Percentiles rank a stretch among this genome's conserved stretches.
These are phyloP conservation scores for Orchesellides sinensis DNA, from an alignment of 2,888 invertebrate genomes.

Conservation along the genomic window DNA sequence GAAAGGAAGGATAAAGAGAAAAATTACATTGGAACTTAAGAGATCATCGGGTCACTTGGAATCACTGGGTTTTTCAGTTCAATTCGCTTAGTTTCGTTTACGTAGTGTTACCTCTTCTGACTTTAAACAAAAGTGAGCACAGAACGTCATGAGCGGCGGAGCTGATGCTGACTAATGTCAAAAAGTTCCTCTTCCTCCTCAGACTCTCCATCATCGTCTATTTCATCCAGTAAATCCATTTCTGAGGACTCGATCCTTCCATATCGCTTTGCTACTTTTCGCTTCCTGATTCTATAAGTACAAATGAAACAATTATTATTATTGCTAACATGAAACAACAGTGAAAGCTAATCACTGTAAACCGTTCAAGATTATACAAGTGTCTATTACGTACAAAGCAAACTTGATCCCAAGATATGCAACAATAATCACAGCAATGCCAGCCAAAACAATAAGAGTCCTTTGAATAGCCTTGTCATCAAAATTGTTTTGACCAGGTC, in stretches of 20 bases:
- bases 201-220: conserved; percentile 61
- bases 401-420: conserved; percentile 63
- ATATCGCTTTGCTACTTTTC: conserved; percentile 54
- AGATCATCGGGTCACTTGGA: conserved; percentile 21
- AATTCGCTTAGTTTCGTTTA: background rate
- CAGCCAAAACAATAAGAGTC: conserved; percentile 60
- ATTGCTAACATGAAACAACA: too few species aligned
- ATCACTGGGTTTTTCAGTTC: conserved; percentile 14
- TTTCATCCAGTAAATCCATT: conserved; percentile 66
- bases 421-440: conserved; percentile 62
- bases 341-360: background rate
- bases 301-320: background rate
- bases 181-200: conserved; percentile 68
- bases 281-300: conserved; percentile 37
- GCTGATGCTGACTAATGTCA: conserved; percentile 52
- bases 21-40: background rate
- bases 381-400: conserved; percentile 56
- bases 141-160: conserved; percentile 44
- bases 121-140: conserved; percentile 23
- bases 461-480: conserved; percentile 66
- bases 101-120: background rate
- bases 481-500: conserved; percentile 45
- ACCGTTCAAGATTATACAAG: background rate
- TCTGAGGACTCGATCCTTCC: conserved; percentile 64
- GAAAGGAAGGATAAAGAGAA: background rate